phyloP scores from a whole-genome alignment of 2,888 invertebrate species.

The Liodrosophila aerea region DNA sequence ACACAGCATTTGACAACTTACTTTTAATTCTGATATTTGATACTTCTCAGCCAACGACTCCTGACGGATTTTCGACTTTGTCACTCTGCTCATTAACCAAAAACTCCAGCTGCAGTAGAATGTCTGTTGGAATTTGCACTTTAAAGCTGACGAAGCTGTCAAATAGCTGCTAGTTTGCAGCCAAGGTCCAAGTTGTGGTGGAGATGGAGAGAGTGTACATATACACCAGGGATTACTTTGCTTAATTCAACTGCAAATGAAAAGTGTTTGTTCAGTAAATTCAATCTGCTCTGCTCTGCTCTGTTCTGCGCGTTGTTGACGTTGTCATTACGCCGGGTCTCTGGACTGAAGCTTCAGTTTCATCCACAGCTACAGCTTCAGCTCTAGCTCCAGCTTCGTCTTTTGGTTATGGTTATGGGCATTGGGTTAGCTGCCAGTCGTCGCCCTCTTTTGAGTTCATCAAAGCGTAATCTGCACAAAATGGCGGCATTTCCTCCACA shows the following conservation, averaged over 20 bases:
- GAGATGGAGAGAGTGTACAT: conserved; percentile 25
- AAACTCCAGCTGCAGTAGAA: neutral
- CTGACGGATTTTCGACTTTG: too few species aligned
- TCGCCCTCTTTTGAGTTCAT: conserved; percentile 55
- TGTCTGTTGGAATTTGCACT: too few species aligned
- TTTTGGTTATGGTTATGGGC: conserved; percentile 31
- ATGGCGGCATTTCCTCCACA: conserved; percentile 68
- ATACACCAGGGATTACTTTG: conserved; percentile 74
- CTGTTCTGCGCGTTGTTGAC: conserved; percentile 72
- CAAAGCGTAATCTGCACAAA: conserved; percentile 75
- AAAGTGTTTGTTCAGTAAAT: conserved; percentile 77
- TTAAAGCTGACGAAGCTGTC: conserved; percentile 9
- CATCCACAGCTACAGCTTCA: conserved; percentile 9
- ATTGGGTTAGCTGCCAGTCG: neutral
- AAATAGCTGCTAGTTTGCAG: conserved; percentile 40
- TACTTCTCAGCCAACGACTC: conserved; percentile 21
- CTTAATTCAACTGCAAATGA: conserved; percentile 77
- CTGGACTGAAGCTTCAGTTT: conserved; percentile 11
- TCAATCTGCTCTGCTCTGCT: conserved; percentile 57
- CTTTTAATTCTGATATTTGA: conserved; percentile 47
- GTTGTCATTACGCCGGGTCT: conserved; percentile 64
- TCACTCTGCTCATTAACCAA: too few species aligned
- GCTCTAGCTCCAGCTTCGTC: conserved; percentile 4
- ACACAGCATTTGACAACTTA: conserved; percentile 19
- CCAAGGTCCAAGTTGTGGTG: conserved; percentile 9